These are phyloP conservation scores for Euclidia mi DNA, from an alignment of 2,888 invertebrate species.

Conservation along the genomic window DNA sequence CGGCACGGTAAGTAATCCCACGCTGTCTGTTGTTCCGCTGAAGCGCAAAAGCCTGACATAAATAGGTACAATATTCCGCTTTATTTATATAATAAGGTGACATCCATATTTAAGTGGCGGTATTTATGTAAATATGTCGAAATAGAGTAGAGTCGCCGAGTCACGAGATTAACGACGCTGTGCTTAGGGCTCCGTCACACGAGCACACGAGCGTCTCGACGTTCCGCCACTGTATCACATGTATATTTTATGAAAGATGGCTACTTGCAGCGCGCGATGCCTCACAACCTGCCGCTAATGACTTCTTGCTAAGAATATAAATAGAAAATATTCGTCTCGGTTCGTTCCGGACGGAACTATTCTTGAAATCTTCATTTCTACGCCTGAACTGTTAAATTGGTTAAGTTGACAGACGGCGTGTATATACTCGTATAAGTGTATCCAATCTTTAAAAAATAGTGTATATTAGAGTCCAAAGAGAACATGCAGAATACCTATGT, in stretches of 20 bases:
- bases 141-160: constrained; percentile 63
- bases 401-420: too few relatives aligned
- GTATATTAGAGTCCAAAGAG: too few relatives aligned
- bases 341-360: too few relatives aligned
- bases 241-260: constrained; percentile 39
- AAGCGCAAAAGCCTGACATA: too few relatives aligned
- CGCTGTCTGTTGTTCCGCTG: too few relatives aligned
- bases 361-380: too few relatives aligned
- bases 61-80: too few relatives aligned
- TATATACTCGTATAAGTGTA: too few relatives aligned
- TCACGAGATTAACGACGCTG: constrained; percentile 72
- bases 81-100: constrained; percentile 41
- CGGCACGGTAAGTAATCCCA: too few relatives aligned
- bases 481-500: too few relatives aligned
- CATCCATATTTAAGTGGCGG: constrained; percentile 65
- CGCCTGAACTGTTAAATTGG: too few relatives aligned
- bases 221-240: constrained; percentile 50
- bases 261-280: constrained; percentile 23
- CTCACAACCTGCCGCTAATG: constrained; percentile 9
- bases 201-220: constrained; percentile 16
- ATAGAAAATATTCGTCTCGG: not conserved
- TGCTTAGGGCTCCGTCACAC: constrained; percentile 53
- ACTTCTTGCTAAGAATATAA: constrained; percentile 12
- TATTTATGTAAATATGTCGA: constrained; percentile 73
- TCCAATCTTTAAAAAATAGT: too few relatives aligned